A percentile compares a stretch with the other conserved stretches of the same genome.
Conservation (phyloP, 2,888 invertebrate genomes). For the Erebia aethiops region DNA sequence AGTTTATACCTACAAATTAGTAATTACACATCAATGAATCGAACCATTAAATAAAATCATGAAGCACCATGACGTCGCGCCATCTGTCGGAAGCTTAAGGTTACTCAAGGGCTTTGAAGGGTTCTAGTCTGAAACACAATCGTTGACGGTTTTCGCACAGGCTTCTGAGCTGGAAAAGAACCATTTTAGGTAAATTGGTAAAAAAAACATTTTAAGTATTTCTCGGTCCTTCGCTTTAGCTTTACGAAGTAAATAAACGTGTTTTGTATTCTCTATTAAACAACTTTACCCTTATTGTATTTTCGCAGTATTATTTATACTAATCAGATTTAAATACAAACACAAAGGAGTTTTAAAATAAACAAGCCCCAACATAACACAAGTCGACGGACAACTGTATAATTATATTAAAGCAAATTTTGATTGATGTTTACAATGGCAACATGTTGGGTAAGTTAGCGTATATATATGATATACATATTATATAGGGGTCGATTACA, state of each 20-base stretch:
- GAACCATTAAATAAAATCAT: not conserved
- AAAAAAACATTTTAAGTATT: too few species aligned
- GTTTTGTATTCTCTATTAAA: not conserved
- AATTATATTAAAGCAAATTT: conserved; percentile 33
- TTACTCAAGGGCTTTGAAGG: not conserved
- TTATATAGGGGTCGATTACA: not conserved
- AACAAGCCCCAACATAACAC: conserved; percentile 31
- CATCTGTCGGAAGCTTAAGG: not conserved
- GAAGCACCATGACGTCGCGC: not conserved
- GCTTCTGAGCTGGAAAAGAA: too few species aligned
- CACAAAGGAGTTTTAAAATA: conserved; percentile 24
- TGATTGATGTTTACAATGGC: conserved; percentile 36
- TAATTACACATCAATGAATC: too few species aligned
- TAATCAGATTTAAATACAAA: conserved; percentile 23
- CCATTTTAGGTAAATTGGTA: too few species aligned
- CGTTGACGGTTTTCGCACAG: not conserved
- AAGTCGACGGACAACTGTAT: conserved; percentile 30
- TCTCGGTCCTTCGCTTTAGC: not conserved
- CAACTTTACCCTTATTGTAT: not conserved
- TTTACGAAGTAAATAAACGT: not conserved
- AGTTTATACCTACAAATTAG: too few species aligned
- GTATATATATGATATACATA: conserved; percentile 2
- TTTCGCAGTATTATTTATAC: not conserved
- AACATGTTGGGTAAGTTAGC: conserved; percentile 8
- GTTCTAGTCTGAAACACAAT: not conserved